A percentile compares a stretch with the other conserved stretches of the same genome.
These are phyloP conservation scores for Cephus pulcher DNA, from an alignment of 2,888 invertebrate species.

Conservation along the genomic window DNA sequence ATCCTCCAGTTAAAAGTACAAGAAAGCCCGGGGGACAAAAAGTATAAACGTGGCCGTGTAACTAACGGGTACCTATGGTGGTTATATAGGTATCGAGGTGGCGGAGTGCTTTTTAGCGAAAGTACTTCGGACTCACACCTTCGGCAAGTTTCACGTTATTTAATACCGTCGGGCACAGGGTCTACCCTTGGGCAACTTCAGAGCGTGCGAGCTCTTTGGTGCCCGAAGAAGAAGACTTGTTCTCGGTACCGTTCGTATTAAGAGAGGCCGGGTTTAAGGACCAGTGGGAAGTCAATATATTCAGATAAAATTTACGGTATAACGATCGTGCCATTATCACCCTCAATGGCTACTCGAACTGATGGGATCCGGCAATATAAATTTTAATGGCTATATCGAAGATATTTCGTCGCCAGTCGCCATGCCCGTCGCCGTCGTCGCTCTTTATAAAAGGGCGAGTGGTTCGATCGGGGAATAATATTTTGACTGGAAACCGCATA, in stretches of 20 bases:
- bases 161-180: background rate
- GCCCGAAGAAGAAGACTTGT: background rate
- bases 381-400: background rate
- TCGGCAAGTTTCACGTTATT: background rate
- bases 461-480: slow-evolving; percentile 16
- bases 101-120: background rate
- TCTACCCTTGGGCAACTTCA: background rate
- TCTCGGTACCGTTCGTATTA: background rate
- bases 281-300: background rate
- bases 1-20: slow-evolving; percentile 20
- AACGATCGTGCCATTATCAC: background rate
- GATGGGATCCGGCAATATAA: background rate
- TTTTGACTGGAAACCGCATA: slow-evolving; percentile 38
- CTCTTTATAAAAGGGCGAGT: background rate
- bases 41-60: background rate
- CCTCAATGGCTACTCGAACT: background rate
- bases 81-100: background rate
- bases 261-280: background rate
- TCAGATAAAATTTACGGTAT: background rate
- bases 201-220: background rate
- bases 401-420: background rate
- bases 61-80: background rate
- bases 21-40: background rate
- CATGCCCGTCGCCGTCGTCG: background rate
- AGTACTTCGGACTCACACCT: background rate